Conservation (phyloP, 2,888 invertebrate genomes). For the Mallateleia sp. region DNA sequence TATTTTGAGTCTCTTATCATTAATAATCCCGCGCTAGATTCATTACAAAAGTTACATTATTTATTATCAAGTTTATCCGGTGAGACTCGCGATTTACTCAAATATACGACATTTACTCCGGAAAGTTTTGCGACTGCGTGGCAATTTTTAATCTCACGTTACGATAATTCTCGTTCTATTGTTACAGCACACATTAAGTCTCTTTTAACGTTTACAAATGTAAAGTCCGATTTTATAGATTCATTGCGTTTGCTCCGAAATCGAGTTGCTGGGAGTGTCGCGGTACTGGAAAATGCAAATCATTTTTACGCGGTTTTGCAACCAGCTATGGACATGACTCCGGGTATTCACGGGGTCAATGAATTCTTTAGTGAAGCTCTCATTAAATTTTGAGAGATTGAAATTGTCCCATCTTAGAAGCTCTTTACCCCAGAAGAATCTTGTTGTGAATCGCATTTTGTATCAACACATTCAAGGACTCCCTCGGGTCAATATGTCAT, state of each 20-base stretch:
- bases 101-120: neutral
- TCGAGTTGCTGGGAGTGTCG: neutral
- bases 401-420: no score
- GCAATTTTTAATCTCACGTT: neutral
- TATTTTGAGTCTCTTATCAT: neutral
- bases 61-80: neutral
- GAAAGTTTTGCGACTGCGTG: constrained; percentile 9
- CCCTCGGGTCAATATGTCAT: neutral
- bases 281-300: neutral
- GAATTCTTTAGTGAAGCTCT: no score
- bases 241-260: neutral
- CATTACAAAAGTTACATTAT: neutral
- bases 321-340: no score
- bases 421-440: no score
- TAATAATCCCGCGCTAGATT: neutral
- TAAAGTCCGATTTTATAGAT: neutral
- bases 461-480: no score
- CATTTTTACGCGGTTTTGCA: neutral
- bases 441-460: no score
- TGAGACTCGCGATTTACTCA: neutral
- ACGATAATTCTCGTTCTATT: neutral
- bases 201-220: neutral
- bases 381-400: no score
- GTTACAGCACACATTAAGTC: neutral
- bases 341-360: no score